Percentiles rank a stretch among this genome's conserved stretches.
These are phyloP conservation scores for Synchiropus splendidus DNA, from an alignment of 2,113 vertebrate genomes.

Conservation along the genomic window DNA sequence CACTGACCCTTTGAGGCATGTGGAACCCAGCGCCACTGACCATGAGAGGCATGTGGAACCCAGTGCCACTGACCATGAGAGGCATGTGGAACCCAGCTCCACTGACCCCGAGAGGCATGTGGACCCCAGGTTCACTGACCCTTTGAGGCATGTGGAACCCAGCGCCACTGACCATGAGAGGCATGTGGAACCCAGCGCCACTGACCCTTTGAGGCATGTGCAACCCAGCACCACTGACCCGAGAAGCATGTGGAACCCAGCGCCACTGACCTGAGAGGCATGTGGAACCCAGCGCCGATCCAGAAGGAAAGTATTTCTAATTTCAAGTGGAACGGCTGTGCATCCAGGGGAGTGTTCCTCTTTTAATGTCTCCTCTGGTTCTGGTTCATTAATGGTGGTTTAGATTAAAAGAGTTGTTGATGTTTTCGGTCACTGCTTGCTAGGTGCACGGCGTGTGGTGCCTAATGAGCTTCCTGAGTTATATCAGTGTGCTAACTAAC, in stretches of 20 bases:
- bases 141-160: too few relatives aligned
- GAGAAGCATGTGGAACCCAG: too few relatives aligned
- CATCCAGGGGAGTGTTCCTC: slow-evolving; percentile 25
- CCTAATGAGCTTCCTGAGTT: slow-evolving; percentile 58
- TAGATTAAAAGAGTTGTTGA: slow-evolving; percentile 54
- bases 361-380: slow-evolving; percentile 25
- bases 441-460: slow-evolving; percentile 41
- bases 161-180: too few relatives aligned
- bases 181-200: neutral
- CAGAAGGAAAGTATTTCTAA: slow-evolving; percentile 25
- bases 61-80: slow-evolving; percentile 42
- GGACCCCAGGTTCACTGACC: slow-evolving; percentile 26
- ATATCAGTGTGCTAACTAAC: slow-evolving; percentile 1
- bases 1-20: slow-evolving; percentile 43
- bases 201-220: too few relatives aligned
- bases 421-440: slow-evolving; percentile 40
- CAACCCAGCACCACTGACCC: slow-evolving; percentile 51
- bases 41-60: slow-evolving; percentile 6
- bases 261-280: too few relatives aligned
- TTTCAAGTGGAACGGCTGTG: slow-evolving; percentile 14
- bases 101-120: too few relatives aligned
- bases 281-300: slow-evolving; percentile 6
- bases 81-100: too few relatives aligned
- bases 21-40: too few relatives aligned
- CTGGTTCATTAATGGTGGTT: slow-evolving; percentile 48